Base-by-base conservation (phyloP, 2,797 vertebrate genomes). In the Myoxocephalus aenaeus region DNA sequence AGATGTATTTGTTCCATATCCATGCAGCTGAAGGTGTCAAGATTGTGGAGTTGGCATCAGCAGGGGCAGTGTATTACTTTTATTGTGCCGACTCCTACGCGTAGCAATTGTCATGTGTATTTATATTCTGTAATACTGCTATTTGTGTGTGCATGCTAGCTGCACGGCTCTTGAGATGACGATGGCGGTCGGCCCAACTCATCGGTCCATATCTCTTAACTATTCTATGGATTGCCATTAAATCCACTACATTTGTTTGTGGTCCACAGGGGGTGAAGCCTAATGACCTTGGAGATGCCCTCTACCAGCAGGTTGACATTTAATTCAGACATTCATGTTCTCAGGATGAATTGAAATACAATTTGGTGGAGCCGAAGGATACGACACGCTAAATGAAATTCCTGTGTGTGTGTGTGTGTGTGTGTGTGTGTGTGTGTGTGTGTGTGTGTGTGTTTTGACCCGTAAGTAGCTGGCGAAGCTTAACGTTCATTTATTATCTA, bases 1-100 rank as follows among this genome's bases (percentile, higher is more conserved):
- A 70, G 7, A 61, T 32, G 22, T n/a, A 51, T 66, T 51, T 7
- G 3, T 50, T 56, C 29, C 29, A 40, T 14, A 15, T 66, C 2
- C 4, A 32, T 50, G 38, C 22, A 44, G 69, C 22, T 74, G 63
- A 63, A 71, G 58, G 56, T 75, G 51, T 48, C 32, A 50, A 4
- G 20, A 20, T 20, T 32, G 6, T 48, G 51, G 40, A 42, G 12
- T 32, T 67, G 17, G 17, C 2, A 15, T 58, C 9, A 40, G 40
- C 66, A 72, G 13, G 15, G 15, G 40, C 22, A 59, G 27, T 29
- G 6, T 9, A 25, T 53, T 54, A 18, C 22, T 68, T 71, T 22
- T 38, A 62, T 50, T 34, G 40, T 54, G 9, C 38, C 12, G 2
- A 36, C 10, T 36, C 12, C 22, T 10, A 3, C 50, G 54, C 25